These are phyloP conservation scores for Plecturocebus donacophilus DNA, from an alignment of 2,113 vertebrate genomes.

Conservation along the genomic window DNA sequence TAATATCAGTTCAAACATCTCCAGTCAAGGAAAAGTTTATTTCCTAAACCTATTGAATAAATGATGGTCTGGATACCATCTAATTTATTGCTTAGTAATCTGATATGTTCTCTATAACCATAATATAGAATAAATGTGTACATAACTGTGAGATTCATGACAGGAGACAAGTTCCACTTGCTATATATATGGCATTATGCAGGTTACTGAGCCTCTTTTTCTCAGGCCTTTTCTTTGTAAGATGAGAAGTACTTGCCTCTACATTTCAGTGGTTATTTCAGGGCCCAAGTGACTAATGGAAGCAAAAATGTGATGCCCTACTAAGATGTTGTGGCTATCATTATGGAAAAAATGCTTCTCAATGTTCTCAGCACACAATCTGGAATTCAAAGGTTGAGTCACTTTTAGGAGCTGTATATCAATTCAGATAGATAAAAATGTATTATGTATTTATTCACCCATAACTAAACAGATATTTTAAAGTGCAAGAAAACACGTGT, in stretches of 20 bases:
- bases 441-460: neutral
- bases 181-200: neutral
- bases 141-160: neutral
- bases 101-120: neutral
- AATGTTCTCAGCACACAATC: neutral
- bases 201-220: neutral
- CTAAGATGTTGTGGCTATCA: neutral
- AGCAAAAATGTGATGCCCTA: neutral
- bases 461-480: neutral
- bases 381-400: neutral
- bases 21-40: neutral
- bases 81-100: neutral
- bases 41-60: neutral
- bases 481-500: neutral
- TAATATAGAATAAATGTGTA: neutral
- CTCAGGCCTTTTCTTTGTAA: neutral
- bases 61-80: neutral
- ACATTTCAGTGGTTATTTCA: neutral
- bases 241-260: neutral
- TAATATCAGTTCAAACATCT: conserved; percentile 1
- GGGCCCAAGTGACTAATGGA: neutral
- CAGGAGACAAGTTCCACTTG: neutral
- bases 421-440: neutral
- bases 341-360: neutral
- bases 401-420: neutral